Base-by-base conservation (phyloP, 2,113 vertebrate genomes). In the Tachuris rubrigastra region DNA sequence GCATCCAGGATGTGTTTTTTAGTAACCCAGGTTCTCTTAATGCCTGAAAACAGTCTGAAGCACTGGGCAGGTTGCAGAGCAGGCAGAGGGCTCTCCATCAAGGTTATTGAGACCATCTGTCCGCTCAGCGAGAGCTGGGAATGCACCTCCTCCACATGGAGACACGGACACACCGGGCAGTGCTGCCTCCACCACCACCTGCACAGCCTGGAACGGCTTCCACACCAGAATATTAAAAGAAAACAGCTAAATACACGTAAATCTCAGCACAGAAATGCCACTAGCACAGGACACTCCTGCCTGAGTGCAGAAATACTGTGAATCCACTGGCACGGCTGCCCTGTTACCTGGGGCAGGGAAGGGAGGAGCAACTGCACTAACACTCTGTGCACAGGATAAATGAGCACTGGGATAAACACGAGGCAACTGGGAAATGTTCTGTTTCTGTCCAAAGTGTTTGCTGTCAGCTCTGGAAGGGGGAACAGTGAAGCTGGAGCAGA, bases 301-400 rank as follows among this genome's bases (percentile, higher is more conserved):
- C 63, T 14, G 3, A 11, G 9, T 2, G 24, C 16, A n/a, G 42
- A 7, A 19, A 5, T 4, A n/a, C 3, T 11, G 14, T 10, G 5
- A 2, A 4, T 23, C 35, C 47, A n/a, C 56, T 1, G 1, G 10
- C 27, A 8, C 62, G 37, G 7, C 2, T 6, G 16, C 7, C 3
- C 0, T 1, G 13, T 6, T 22, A 21, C 5, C 12, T 0, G 5
- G 25, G 41, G 33, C 15, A 37, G 44, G 27, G 18, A 5, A 18
- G 12, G 37, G 47, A 52, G 9, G 46, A 9, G 16, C 18, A 8
- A 16, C 0, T 2, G 8, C 22, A 1, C 30, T 2, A 19, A 3
- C 50, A 46, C 21, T 27, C 14, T 30, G 52, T 0, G 8, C 9
- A 24, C 71, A 46, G 52, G 25, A 25, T 33, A 14, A 33, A 35